Evolutionary conservation across 1,140 invertebrate genomes (phyloP), one percentile per base, ranked within the genome.

Genomic region (Drosophila seguyi): DNA sequence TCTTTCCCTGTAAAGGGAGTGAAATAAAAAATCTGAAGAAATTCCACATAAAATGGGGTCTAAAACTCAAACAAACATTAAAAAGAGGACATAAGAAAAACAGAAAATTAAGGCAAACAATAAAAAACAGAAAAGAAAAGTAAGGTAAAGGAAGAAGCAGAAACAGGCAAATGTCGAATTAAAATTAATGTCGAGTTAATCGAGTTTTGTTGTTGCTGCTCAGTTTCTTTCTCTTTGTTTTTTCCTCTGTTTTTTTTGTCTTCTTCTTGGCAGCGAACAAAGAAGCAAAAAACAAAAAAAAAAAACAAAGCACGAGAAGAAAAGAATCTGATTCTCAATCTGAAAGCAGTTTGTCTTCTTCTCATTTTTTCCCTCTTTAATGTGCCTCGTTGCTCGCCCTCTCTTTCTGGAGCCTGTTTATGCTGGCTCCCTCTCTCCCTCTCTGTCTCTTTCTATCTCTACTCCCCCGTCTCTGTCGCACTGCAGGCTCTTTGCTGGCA

Each of bases 171-270:
- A 84, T 90, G 85, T 90, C 85, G 85, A 90, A 90, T 90, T 90
- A 90, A 90, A 90, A 90, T 90, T 90, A 90, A 90, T 90, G 85
- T 86, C 86, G 85, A 90, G 85, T 90, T 90, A 90, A 90, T 90
- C 85, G 85, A 90, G 85, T 90, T 90, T 85, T 87, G 79, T 88
- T 88, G 83, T 82, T 87, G 78, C 50, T 81, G 81, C 52, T 71
- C 52, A 57, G 65, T 71, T 38, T 68, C 67, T 71, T 57, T 71
- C 50, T 58, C 65, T 58, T 55, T 71, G 41, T 69, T 58, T 59
- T 31, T 56, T 44, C 6, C 34, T 66, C 25, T 38, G 36, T 45
- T 38, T 13, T 34, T 45, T 42, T 41, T n/a, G 7, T 41, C 8
- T 57, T 16, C 27, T 38, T 45, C 66, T 68, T 76, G 52, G 34